Percentiles rank a stretch among this genome's conserved stretches.
Conservation (phyloP, 2,888 invertebrate genomes). For the Cistogaster globosa region DNA sequence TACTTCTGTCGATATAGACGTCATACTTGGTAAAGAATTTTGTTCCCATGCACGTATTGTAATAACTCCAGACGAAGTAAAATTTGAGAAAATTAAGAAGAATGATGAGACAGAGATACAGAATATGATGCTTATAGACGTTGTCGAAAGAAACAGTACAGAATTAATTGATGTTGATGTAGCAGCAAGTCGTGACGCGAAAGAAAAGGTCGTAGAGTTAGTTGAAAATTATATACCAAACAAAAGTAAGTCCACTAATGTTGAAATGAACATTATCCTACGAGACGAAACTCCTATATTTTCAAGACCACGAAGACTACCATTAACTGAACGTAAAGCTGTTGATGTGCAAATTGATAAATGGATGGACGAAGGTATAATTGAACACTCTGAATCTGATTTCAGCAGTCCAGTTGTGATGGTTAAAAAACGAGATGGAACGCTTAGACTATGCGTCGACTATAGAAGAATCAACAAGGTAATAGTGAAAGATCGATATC, state of each 20-base stretch:
- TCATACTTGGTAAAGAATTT: conserved; percentile 45
- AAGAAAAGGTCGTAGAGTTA: background rate
- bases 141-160: background rate
- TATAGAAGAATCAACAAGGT: conserved; percentile 72
- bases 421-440: conserved; percentile 64
- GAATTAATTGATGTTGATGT: background rate
- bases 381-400: conserved; percentile 66
- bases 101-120: background rate
- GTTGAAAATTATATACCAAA: background rate
- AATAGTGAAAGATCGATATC: conserved; percentile 73
- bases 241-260: conserved; percentile 15
- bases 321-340: background rate
- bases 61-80: conserved; percentile 34
- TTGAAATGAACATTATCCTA: conserved; percentile 42
- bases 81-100: conserved; percentile 25
- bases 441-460: conserved; percentile 74
- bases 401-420: conserved; percentile 74
- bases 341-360: conserved; percentile 37
- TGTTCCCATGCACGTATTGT: conserved; percentile 18
- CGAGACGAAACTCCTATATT: conserved; percentile 29
- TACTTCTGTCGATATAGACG: conserved; percentile 16
- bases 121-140: conserved; percentile 13
- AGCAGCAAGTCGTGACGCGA: background rate
- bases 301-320: conserved; percentile 3
- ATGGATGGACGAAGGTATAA: conserved; percentile 51